Percentiles rank a stretch among this genome's conserved stretches.
phyloP scores from a whole-genome alignment of 2,113 vertebrate genomes.

The Sinocyclocheilus grahami region DNA sequence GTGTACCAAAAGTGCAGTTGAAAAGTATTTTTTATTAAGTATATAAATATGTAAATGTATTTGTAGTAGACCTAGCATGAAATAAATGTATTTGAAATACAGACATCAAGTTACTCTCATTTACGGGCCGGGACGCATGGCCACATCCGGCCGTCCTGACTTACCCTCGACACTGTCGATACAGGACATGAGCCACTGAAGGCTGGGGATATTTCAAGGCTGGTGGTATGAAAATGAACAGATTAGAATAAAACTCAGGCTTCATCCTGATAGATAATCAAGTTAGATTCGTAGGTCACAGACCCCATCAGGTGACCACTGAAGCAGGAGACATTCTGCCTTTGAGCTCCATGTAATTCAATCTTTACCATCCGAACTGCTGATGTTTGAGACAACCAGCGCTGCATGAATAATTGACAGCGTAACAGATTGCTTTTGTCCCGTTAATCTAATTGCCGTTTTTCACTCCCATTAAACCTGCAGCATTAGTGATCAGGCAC shows the following conservation, averaged over 20 bases:
- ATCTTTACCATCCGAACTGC: slow-evolving; percentile 44
- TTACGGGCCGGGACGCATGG: background rate
- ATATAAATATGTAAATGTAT: too few relatives aligned
- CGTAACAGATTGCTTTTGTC: slow-evolving; percentile 61
- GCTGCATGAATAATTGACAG: slow-evolving; percentile 56
- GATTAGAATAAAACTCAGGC: slow-evolving; percentile 31
- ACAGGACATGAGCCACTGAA: background rate
- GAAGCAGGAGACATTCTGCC: slow-evolving; percentile 46
- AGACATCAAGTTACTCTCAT: slow-evolving; percentile 2
- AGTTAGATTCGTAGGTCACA: slow-evolving; percentile 56
- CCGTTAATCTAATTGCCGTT: slow-evolving; percentile 58
- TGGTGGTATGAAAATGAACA: too few relatives aligned
- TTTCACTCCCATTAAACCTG: slow-evolving; percentile 56
- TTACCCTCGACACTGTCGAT: background rate
- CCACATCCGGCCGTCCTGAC: background rate
- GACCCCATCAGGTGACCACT: slow-evolving; percentile 56
- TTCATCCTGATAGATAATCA: slow-evolving; percentile 58
- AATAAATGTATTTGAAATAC: too few relatives aligned
- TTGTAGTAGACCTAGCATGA: too few relatives aligned
- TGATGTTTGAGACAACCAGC: slow-evolving; percentile 49
- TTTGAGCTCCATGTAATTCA: slow-evolving; percentile 57
- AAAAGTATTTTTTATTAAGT: too few relatives aligned
- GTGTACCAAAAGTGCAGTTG: too few relatives aligned
- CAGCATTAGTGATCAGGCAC: slow-evolving; percentile 46
- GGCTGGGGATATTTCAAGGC: too few relatives aligned